phyloP scores from a whole-genome alignment of 2,888 invertebrate species.

The Philaethria dido region DNA sequence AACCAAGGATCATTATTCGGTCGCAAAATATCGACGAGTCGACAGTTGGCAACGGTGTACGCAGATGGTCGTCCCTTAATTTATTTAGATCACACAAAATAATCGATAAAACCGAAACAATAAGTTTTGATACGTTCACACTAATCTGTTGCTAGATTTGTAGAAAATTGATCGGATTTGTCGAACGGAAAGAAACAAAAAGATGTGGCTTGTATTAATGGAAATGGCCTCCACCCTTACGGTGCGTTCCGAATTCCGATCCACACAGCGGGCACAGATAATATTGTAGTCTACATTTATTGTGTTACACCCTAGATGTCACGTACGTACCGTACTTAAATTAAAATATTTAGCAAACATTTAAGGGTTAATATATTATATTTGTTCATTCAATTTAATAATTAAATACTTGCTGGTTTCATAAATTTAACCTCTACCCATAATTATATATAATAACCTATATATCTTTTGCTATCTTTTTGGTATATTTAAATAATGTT shows the following conservation, averaged over 20 bases:
- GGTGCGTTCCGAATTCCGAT: constrained; percentile 48
- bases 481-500: too few species aligned
- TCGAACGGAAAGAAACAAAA: constrained; percentile 52
- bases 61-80: constrained; percentile 42
- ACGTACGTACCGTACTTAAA: background rate
- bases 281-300: constrained; percentile 5
- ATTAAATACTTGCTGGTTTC: too few species aligned
- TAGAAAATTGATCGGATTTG: constrained; percentile 41
- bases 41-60: constrained; percentile 43
- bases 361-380: too few species aligned
- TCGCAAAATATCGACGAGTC: constrained; percentile 38
- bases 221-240: constrained; percentile 47
- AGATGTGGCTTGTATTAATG: constrained; percentile 45
- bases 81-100: constrained; percentile 47
- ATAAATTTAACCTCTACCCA: too few species aligned
- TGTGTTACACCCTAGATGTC: background rate
- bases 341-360: too few species aligned
- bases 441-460: too few species aligned
- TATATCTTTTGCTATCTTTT: too few species aligned
- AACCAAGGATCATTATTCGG: constrained; percentile 44
- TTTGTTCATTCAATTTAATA: too few species aligned
- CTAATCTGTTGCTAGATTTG: constrained; percentile 44
- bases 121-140: constrained; percentile 54
- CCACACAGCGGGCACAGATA: constrained; percentile 32
- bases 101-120: constrained; percentile 48